Conservation (phyloP, 1,140 invertebrate genomes). For the Leptinotarsa undecemlineata region DNA sequence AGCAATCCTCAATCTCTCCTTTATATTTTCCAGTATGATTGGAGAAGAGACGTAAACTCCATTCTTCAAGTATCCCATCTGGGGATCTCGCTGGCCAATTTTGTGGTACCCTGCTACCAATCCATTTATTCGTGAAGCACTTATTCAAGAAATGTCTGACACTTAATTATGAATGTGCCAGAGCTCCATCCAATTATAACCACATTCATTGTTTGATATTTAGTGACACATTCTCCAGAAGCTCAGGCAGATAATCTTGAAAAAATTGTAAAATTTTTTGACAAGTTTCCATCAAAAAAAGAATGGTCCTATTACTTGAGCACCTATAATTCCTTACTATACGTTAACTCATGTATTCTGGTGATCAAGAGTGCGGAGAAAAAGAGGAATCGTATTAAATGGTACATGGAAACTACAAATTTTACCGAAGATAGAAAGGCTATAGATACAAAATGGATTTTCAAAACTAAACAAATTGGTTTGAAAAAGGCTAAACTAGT, state of each 20-base stretch:
- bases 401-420: not conserved
- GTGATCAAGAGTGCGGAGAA: not conserved
- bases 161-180: not conserved
- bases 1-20: not conserved
- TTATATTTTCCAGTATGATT: not conserved
- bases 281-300: not conserved
- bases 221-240: not conserved
- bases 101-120: constrained; percentile 10
- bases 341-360: constrained; percentile 1
- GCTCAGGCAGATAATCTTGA: not conserved
- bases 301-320: not conserved
- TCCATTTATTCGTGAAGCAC: not conserved
- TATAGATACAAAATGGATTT: not conserved
- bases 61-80: not conserved
- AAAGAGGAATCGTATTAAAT: not conserved
- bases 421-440: not conserved
- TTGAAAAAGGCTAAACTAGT: no score
- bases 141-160: not conserved
- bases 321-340: not conserved
- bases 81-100: constrained; percentile 5
- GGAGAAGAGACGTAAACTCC: not conserved
- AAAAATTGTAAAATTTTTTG: not conserved
- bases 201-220: not conserved
- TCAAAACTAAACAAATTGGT: not conserved
- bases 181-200: not conserved